phyloP scores from a whole-genome alignment of 1,140 invertebrate genomes.

The Mylabris phalerata region DNA sequence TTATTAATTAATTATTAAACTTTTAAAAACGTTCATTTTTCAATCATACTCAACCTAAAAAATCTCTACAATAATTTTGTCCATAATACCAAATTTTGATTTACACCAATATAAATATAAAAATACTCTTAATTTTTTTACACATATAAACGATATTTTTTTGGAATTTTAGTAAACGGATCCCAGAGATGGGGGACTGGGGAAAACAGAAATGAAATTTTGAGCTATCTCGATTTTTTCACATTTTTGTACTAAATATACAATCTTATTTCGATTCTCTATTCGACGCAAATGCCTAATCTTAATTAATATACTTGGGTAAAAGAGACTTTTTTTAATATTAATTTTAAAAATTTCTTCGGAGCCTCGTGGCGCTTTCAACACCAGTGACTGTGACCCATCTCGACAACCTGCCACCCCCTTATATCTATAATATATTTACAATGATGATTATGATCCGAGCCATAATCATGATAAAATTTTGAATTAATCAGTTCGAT shows the following conservation, averaged over 20 bases:
- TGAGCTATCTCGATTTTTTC: conserved; percentile 44
- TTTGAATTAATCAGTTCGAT: too few species aligned
- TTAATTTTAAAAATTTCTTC: conserved; percentile 15
- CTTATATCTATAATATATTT: not conserved
- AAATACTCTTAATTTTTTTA: conserved; percentile 43
- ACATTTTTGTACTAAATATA: conserved; percentile 45
- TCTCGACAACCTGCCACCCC: conserved; percentile 38
- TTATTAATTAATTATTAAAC: conserved; percentile 32
- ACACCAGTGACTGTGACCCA: conserved; percentile 38
- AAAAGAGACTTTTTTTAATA: too few species aligned
- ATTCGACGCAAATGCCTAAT: conserved; percentile 41
- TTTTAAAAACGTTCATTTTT: conserved; percentile 25
- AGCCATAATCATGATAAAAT: too few species aligned
- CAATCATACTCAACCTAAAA: conserved; percentile 31
- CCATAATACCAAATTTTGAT: conserved; percentile 44
- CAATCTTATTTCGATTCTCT: conserved; percentile 44
- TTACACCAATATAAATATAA: conserved; percentile 47
- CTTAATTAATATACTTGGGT: conserved; percentile 35
- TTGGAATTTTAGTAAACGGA: conserved; percentile 14
- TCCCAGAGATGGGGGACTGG: conserved; percentile 11
- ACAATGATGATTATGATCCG: too few species aligned
- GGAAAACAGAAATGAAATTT: conserved; percentile 37
- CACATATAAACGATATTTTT: conserved; percentile 40
- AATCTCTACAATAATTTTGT: conserved; percentile 41
- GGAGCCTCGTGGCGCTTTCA: conserved; percentile 37